These are phyloP conservation scores for Narcine bancroftii DNA, from an alignment of 2,113 vertebrate species.

Conservation along the genomic window DNA sequence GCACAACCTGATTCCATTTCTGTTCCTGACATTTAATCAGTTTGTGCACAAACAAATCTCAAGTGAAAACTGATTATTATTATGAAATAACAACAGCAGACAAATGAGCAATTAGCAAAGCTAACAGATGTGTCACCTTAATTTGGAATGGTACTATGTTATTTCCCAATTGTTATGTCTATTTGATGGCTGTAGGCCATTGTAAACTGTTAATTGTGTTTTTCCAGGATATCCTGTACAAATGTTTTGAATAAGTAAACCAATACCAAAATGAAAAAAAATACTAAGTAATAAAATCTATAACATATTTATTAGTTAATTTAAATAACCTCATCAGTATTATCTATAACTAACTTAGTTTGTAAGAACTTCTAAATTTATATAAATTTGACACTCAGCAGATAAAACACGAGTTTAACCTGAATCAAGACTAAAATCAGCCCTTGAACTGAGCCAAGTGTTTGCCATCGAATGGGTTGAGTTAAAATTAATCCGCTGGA, in stretches of 20 bases:
- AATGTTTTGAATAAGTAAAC: background rate
- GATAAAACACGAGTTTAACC: background rate
- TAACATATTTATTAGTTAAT: background rate
- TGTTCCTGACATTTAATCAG: background rate
- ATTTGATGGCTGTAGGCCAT: background rate
- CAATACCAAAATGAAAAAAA: background rate
- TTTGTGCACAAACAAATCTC: background rate
- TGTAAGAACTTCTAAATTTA: too few species aligned
- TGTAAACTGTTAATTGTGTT: background rate
- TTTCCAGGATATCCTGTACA: background rate
- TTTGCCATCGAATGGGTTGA: background rate
- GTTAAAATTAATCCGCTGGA: background rate
- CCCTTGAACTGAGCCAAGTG: background rate
- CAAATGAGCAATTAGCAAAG: slow-evolving; percentile 21
- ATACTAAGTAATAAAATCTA: background rate
- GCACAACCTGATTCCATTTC: background rate
- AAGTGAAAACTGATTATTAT: background rate
- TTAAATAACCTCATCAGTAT: background rate
- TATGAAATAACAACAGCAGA: slow-evolving; percentile 19
- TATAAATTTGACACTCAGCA: background rate
- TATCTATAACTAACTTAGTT: background rate
- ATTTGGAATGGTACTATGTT: background rate
- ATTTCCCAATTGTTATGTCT: background rate
- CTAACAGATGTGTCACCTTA: slow-evolving; percentile 28
- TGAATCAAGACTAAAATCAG: background rate